Base-by-base conservation (phyloP, 2,888 invertebrate species). In the Lepidochitona cinerea region DNA sequence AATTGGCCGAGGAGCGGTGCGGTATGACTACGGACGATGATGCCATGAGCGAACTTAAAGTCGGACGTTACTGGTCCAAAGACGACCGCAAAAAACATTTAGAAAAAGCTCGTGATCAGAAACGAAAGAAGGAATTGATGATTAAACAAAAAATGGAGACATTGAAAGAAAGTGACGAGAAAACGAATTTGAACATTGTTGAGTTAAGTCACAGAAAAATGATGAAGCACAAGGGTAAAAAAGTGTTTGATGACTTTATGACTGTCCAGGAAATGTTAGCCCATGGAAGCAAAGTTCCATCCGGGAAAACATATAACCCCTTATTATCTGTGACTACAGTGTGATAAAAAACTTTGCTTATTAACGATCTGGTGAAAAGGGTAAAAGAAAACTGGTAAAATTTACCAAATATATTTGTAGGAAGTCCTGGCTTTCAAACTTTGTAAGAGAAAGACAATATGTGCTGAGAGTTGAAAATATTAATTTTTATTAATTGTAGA, bases 11-110 rank as follows among this genome's bases (percentile, higher is more conserved):
- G 82, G 94, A 95, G 85, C 91, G 95, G 23, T 92, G 93, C 65
- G 94, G 94, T 0, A 92, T 94, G 71, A 94, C 94, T 0, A 94
- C 94, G 0, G 95, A 95, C 87, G 95, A 95, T 83, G 95, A 95
- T 83, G 94, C 95, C 29, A 93, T 94, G 89, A 95, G 95, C 18
- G 95, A 95, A 87, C 92, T 95, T 76, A 95, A 95, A 92, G 84
- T 90, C 26, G 95, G 95, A 6, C 93, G 94, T 37, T 95, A 95
- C 87, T 95, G 95, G 94, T 93, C 93, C 3, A 93, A 94, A 88
- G 95, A 95, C 81, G 95, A 95, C 80, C 92, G 95, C 1, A 95
- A 94, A 84, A 92, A 93, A 59, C 95, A 95, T 82, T 89, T 95
- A 82, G 95, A 95, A 85, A 93, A 93, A 71, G 93, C 94, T 0